These are phyloP conservation scores for Plebejus anna DNA, from an alignment of 2,888 invertebrate genomes.

Conservation along the genomic window DNA sequence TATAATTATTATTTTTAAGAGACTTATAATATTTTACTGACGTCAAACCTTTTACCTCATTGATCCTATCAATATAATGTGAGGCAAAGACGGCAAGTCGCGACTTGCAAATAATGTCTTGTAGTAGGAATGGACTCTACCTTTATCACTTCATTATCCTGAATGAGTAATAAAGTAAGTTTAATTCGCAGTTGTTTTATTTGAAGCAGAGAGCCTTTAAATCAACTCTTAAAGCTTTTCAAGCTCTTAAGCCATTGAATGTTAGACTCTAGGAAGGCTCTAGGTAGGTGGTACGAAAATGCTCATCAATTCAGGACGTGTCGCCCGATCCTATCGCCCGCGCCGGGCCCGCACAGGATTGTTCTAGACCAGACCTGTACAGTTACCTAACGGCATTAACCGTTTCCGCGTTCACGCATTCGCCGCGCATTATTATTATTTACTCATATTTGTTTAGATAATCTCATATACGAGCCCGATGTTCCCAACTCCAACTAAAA, in stretches of 20 bases:
- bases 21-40: no score
- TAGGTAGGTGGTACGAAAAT: slow-evolving; percentile 38
- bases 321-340: slow-evolving; percentile 58
- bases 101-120: no score
- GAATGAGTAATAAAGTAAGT: no score
- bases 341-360: slow-evolving; percentile 59
- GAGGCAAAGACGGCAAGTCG: no score
- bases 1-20: no score
- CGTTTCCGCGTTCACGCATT: slow-evolving; percentile 71
- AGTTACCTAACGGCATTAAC: slow-evolving; percentile 73
- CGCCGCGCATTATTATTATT: slow-evolving; percentile 54
- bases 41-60: no score
- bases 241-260: not conserved
- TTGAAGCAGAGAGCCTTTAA: not conserved
- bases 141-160: no score
- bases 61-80: no score
- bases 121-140: no score
- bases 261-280: not conserved
- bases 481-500: slow-evolving; percentile 1
- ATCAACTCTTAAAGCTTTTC: not conserved
- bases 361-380: slow-evolving; percentile 72
- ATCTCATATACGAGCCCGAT: not conserved
- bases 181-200: not conserved
- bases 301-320: slow-evolving; percentile 69
- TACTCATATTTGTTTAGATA: slow-evolving; percentile 41